These are phyloP conservation scores for Caenorhabditis angaria DNA, from an alignment of 2,888 invertebrate species.

Conservation along the genomic window DNA sequence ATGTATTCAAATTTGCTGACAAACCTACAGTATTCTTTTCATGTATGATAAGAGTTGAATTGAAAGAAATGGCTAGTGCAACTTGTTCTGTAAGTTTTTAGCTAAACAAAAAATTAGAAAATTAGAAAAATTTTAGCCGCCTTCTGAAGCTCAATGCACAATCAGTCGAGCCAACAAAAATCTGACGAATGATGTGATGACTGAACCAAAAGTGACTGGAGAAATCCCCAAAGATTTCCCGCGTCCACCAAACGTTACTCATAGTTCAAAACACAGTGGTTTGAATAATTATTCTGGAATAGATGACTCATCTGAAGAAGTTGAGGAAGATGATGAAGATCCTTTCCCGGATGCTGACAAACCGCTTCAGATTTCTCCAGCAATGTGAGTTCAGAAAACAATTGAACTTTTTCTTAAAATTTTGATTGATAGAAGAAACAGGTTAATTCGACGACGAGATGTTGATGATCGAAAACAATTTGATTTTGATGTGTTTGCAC, in stretches of 20 bases:
- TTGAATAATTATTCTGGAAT: slow-evolving; percentile 9
- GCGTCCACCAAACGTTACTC: slow-evolving; percentile 33
- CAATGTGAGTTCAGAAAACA: slow-evolving; percentile 3
- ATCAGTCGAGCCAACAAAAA: not conserved
- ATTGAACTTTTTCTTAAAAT: not conserved
- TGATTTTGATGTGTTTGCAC: slow-evolving; percentile 50
- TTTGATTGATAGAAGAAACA: slow-evolving; percentile 19
- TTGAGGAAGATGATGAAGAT: slow-evolving; percentile 16
- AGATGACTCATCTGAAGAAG: slow-evolving; percentile 1
- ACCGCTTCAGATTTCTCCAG: slow-evolving; percentile 11
- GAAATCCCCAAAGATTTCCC: slow-evolving; percentile 39
- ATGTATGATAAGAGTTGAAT: slow-evolving; percentile 64
- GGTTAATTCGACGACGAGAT: slow-evolving; percentile 34
- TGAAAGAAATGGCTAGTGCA: slow-evolving; percentile 39
- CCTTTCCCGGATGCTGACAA: slow-evolving; percentile 19
- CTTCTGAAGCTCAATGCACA: slow-evolving; percentile 28
- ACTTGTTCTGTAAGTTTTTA: slow-evolving; percentile 41
- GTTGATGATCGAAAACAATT: slow-evolving; percentile 8
- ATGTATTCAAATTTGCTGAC: slow-evolving; percentile 70
- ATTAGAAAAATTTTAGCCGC: slow-evolving; percentile 15
- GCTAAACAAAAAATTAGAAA: not conserved
- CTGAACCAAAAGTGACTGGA: slow-evolving; percentile 17
- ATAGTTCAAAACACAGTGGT: slow-evolving; percentile 7
- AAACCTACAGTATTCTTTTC: slow-evolving; percentile 65
- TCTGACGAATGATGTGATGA: slow-evolving; percentile 23